phyloP scores from a whole-genome alignment of 2,888 invertebrate genomes.

The Graphium colonna region DNA sequence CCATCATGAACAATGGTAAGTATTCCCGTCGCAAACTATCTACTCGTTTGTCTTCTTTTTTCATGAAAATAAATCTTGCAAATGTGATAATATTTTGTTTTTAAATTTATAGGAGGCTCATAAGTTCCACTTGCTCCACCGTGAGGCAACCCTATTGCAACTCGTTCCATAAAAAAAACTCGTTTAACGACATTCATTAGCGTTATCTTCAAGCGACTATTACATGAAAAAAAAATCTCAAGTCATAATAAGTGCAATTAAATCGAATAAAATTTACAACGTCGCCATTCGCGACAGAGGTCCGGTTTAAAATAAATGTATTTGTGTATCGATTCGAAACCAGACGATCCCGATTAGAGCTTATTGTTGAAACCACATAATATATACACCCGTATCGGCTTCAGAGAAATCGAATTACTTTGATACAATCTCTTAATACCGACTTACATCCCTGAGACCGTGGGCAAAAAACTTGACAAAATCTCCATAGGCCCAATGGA shows the following conservation, averaged over 20 bases:
- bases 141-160: too few species aligned
- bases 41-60: too few species aligned
- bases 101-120: too few species aligned
- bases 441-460: constrained; percentile 16
- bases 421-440: constrained; percentile 24
- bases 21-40: too few species aligned
- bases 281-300: not conserved
- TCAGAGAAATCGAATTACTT: constrained; percentile 25
- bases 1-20: too few species aligned
- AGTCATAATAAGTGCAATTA: not conserved
- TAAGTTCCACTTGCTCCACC: too few species aligned
- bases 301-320: constrained; percentile 8
- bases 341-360: constrained; percentile 14
- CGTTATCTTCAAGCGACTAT: not conserved
- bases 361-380: constrained; percentile 11
- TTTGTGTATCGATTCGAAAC: constrained; percentile 6
- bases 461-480: constrained; percentile 19
- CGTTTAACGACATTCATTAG: not conserved
- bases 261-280: not conserved
- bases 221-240: not conserved
- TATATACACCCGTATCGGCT: constrained; percentile 16
- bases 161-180: not conserved
- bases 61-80: too few species aligned
- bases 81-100: too few species aligned
- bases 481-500: constrained; percentile 2